Conservation (phyloP, 2,113 vertebrate genomes). For the Lates calcarifer region DNA sequence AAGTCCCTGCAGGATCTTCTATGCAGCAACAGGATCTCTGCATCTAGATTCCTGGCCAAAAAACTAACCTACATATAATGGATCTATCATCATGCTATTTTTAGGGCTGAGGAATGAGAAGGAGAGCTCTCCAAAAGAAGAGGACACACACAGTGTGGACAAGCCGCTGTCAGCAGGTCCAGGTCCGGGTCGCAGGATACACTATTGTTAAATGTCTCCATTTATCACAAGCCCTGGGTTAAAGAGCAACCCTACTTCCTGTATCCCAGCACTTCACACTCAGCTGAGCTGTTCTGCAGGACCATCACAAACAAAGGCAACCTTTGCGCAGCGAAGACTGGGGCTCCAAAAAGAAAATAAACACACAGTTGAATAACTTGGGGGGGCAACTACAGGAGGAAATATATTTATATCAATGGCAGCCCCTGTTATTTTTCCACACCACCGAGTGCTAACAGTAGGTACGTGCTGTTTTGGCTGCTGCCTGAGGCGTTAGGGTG, state of each 20-base stretch:
- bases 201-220: constrained; percentile 96
- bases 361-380: constrained; percentile 80
- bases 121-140: constrained; percentile 54
- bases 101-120: constrained; percentile 12
- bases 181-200: constrained; percentile 88
- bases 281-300: constrained; percentile 84
- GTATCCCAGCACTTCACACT: constrained; percentile 85
- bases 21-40: constrained; percentile 16
- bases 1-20: neutral
- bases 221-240: constrained; percentile 92
- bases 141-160: constrained; percentile 78
- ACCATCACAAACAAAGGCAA: constrained; percentile 84
- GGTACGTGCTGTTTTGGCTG: constrained; percentile 80
- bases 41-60: constrained; percentile 21
- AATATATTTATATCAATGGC: constrained; percentile 85
- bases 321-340: constrained; percentile 81
- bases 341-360: constrained; percentile 74
- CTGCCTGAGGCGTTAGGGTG: constrained; percentile 64
- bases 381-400: constrained; percentile 74
- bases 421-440: constrained; percentile 81
- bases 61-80: constrained; percentile 16
- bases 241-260: constrained; percentile 89
- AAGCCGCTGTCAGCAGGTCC: constrained; percentile 87
- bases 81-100: constrained; percentile 46
- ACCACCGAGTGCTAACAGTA: constrained; percentile 61